Evolutionary conservation across 2,797 vertebrate genomes (phyloP).

Genomic region (Onychomys arenicola): DNA sequence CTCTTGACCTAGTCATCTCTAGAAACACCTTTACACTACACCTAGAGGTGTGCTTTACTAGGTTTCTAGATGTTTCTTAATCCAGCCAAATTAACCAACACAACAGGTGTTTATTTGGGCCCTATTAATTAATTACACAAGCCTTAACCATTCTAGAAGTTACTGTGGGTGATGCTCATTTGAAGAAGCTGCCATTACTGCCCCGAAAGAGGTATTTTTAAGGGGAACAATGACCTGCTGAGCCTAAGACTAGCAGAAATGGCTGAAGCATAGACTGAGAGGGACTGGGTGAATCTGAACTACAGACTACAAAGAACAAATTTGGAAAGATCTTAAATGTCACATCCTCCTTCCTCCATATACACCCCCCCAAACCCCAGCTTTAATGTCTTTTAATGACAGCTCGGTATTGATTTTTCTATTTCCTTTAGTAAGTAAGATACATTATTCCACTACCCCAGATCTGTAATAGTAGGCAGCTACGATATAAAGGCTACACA

Average conservation of each 20-base stretch:
- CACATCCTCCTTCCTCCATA: no score
- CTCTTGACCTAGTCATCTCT: not conserved
- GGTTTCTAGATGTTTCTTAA: not conserved
- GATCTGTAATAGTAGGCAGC: constrained; percentile 4
- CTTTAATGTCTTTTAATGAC: not conserved
- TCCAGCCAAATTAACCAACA: not conserved
- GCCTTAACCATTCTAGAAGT: not conserved
- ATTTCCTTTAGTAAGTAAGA: constrained; percentile 43
- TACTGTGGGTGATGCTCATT: not conserved
- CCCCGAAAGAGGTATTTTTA: not conserved
- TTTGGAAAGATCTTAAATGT: no score
- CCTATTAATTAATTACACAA: not conserved
- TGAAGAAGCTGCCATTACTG: not conserved
- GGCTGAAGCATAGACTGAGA: no score
- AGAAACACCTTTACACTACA: not conserved
- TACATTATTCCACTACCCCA: not conserved
- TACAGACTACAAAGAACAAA: no score
- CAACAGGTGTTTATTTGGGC: constrained; percentile 3
- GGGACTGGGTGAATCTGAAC: no score
- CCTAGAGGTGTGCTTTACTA: not conserved
- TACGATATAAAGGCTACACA: constrained; percentile 31
- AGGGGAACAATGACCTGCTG: not conserved
- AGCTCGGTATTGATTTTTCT: constrained; percentile 33
- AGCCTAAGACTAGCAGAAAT: no score
- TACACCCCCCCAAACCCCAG: no score